These are phyloP conservation scores for Zaprionus tsacasi DNA, from an alignment of 1,140 invertebrate genomes.

Conservation along the genomic window DNA sequence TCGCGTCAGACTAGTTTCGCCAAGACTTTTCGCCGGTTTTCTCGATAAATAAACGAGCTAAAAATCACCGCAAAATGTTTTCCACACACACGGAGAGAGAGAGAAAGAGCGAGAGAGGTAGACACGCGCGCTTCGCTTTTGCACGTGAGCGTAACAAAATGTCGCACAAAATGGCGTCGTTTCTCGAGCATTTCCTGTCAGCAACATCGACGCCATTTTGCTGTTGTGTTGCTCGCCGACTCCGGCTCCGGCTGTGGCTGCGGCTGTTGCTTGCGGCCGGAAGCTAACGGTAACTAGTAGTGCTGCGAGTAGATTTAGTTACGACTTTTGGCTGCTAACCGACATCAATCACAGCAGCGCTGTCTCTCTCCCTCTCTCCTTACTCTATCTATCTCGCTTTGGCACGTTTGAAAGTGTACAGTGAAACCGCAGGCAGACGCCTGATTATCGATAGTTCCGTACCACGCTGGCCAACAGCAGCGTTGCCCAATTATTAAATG, in stretches of 20 bases:
- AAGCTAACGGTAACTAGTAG: slow-evolving; percentile 34
- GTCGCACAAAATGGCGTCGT: slow-evolving; percentile 56
- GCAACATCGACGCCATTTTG: slow-evolving; percentile 23
- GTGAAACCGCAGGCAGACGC: slow-evolving; percentile 26
- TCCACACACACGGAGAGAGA: slow-evolving; percentile 1
- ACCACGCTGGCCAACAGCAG: slow-evolving; percentile 13
- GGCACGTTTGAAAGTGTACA: slow-evolving; percentile 23
- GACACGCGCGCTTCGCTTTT: slow-evolving; percentile 9
- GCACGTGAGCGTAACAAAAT: slow-evolving; percentile 46
- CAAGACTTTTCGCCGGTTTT: slow-evolving; percentile 21
- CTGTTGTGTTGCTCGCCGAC: slow-evolving; percentile 1
- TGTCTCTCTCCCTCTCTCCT: neutral
- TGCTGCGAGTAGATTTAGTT: slow-evolving; percentile 39
- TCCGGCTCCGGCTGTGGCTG: neutral
- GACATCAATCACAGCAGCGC: slow-evolving; percentile 39
- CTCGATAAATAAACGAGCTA: slow-evolving; percentile 74
- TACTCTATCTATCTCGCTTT: neutral
- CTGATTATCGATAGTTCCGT: slow-evolving; percentile 36
- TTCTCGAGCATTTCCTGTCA: slow-evolving; percentile 65
- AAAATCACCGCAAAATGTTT: slow-evolving; percentile 74
- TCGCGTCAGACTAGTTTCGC: slow-evolving; percentile 6
- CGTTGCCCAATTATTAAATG: slow-evolving; percentile 58
- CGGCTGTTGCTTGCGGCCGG: slow-evolving; percentile 36
- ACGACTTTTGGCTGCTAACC: slow-evolving; percentile 37
- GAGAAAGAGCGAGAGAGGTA: neutral